Base-by-base conservation (phyloP, 2,888 invertebrate species). In the Ceriagrion tenellum region DNA sequence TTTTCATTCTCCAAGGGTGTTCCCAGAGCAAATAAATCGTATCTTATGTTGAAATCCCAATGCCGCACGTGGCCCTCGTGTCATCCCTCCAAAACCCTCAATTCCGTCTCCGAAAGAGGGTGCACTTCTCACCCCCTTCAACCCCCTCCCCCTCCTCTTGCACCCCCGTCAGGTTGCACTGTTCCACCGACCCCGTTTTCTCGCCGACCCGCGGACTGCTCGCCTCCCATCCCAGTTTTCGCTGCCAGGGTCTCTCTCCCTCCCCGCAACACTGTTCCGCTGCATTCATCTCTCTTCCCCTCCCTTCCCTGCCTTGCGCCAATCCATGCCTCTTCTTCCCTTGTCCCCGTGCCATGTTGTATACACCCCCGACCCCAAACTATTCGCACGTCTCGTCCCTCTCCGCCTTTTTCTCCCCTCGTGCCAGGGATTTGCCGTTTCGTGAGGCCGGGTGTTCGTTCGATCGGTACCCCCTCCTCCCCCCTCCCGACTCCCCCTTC, bases 131-230 rank as follows among this genome's bases (percentile, higher is more conserved):
- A 47, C 23, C 90, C 47, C 59, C 35, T 13, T 88, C 35, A n/a
- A 40, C 88, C 47, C 88, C 88, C 88, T 6, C 10, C 23, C 16
- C 23, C 35, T 23, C 35, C 6, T 47, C 47, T 16, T 90, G 47
- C n/a, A 18, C 55, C n/a, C 47, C 47, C 47, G 4, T 47, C 47
- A 23, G 55, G 30, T 30, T 56, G 35, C 55, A 90, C 18, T 56
- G 56, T 63, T 40, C 91, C 91, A 59, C 35, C 91, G 35, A 26
- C 90, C 55, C 26, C 55, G n/a, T 90, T 91, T 91, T 47, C 63
- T 91, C 56, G 47, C 8, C 47, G 47, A 47, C 47, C 47, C 47
- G 47, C 90, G 30, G 30, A 30, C 90, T 55, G 20, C 59, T 55
- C 55, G 26, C 55, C 30, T 16, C 55, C n/a, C 4, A 55, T 18